These are phyloP conservation scores for Lethenteron camtschaticum DNA, from an alignment of 2,113 vertebrate species.

Conservation along the genomic window DNA sequence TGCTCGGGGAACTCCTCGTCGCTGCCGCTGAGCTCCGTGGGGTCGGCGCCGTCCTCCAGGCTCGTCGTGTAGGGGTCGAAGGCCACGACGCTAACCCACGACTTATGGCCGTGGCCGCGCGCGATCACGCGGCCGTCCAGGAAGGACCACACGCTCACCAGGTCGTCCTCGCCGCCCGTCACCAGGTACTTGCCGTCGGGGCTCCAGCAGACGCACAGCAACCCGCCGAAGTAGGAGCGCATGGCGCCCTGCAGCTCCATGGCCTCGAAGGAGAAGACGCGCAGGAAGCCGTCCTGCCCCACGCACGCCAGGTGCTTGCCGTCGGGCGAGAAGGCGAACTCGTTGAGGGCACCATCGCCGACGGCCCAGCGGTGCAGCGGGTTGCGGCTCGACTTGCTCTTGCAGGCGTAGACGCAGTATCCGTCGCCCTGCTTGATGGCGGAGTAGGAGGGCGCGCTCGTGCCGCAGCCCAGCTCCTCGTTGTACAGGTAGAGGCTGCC, in stretches of 20 bases:
- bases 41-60: slow-evolving; percentile 58
- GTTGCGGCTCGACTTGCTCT: slow-evolving; percentile 93
- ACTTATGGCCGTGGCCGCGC: slow-evolving; percentile 80
- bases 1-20: slow-evolving; percentile 94
- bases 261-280: slow-evolving; percentile 80
- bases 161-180: slow-evolving; percentile 82
- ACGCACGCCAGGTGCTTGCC: slow-evolving; percentile 85
- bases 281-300: slow-evolving; percentile 88
- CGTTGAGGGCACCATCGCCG: slow-evolving; percentile 82
- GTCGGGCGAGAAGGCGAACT: slow-evolving; percentile 93
- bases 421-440: slow-evolving; percentile 88
- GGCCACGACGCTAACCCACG: slow-evolving; percentile 91
- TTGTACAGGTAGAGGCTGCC: slow-evolving; percentile 97
- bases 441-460: slow-evolving; percentile 90
- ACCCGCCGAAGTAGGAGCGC: slow-evolving; percentile 96
- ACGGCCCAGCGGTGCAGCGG: slow-evolving; percentile 91
- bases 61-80: slow-evolving; percentile 94
- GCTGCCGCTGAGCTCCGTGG: slow-evolving; percentile 77
- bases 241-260: slow-evolving; percentile 88
- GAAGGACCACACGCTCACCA: slow-evolving; percentile 96
- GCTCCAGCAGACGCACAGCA: slow-evolving; percentile 97
- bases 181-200: slow-evolving; percentile 87
- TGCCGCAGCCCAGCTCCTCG: slow-evolving; percentile 84
- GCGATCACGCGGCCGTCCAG: slow-evolving; percentile 78
- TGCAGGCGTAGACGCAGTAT: slow-evolving; percentile 91